Evolutionary conservation across 2,888 invertebrate genomes (phyloP), one percentile per base, ranked within the genome.

Genomic region (Brenthis hecate): DNA sequence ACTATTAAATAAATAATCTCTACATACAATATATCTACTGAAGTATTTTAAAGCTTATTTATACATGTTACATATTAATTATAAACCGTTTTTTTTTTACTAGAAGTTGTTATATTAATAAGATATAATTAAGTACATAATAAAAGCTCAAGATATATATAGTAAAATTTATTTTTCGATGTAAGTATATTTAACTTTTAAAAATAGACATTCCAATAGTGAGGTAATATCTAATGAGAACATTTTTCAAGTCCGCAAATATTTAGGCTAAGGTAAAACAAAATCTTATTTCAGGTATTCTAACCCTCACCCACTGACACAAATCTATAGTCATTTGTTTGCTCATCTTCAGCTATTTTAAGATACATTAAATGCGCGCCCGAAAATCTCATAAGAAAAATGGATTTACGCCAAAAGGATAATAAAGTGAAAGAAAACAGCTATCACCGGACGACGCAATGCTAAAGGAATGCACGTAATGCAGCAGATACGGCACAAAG

Each of bases 221-320:
- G 65, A 66, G 72, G 68, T 72, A 67, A 69, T 74, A 75, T 74
- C 74, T 74, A 72, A 61, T 61, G 63, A 51, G 70, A 58, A 64
- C 56, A 58, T 23, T 65, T 68, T 72, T 61, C 55, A 66, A 66
- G 51, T 66, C 56, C 72, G 62, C 71, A 65, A 75, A 70, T 81
- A 89, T 81, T 77, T 85, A 85, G 89, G 90, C 85, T 81, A 91
- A 89, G 89, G 89, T 88, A 88, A 88, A 79, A 82, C 71, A 77
- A 78, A 73, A 75, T 82, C 82, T 84, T 82, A 85, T 85, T 86
- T 80, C 81, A 80, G 77, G 80, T 79, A 76, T 80, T 76, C 80
- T 88, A 89, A 90, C 92, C 91, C 88, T 92, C 90, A 91, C 92
- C 92, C 85, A 90, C 84, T 91, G 75, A 89, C 91, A 88, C 82